Conservation (phyloP, 2,113 vertebrate genomes). For the Brienomyrus longianalis region DNA sequence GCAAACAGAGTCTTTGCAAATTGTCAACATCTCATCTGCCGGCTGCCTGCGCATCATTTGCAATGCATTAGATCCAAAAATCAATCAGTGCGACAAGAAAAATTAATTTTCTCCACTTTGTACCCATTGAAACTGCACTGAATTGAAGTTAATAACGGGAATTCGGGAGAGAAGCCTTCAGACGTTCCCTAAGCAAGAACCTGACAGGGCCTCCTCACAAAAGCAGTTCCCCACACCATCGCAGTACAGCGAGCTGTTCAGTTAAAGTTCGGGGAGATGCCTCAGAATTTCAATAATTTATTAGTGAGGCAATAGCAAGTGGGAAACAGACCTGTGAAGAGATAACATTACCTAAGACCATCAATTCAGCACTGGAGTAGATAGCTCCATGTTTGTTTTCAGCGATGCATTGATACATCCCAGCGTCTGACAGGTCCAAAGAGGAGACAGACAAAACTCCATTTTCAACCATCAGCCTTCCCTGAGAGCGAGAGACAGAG, state of each 20-base stretch:
- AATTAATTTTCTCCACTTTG: slow-evolving; percentile 41
- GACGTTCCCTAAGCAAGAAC: neutral
- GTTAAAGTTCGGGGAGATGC: neutral
- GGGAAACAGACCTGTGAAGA: slow-evolving; percentile 35
- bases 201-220: neutral
- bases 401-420: slow-evolving; percentile 92
- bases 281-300: slow-evolving; percentile 30
- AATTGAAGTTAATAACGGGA: slow-evolving; percentile 30
- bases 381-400: slow-evolving; percentile 92
- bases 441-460: slow-evolving; percentile 78
- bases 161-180: neutral
- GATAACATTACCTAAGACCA: slow-evolving; percentile 79
- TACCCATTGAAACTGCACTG: slow-evolving; percentile 41
- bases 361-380: slow-evolving; percentile 82
- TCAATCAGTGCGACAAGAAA: slow-evolving; percentile 44
- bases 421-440: slow-evolving; percentile 82
- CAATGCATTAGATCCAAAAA: slow-evolving; percentile 37
- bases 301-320: slow-evolving; percentile 44
- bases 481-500: slow-evolving; percentile 67
- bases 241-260: neutral
- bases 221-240: neutral
- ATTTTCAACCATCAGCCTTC: slow-evolving; percentile 83
- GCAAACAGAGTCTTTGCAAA: slow-evolving; percentile 23
- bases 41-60: slow-evolving; percentile 38
- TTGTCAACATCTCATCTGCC: slow-evolving; percentile 50